Percentiles rank a stretch among this genome's conserved stretches.
Evolutionary conservation across 2,113 vertebrate species (phyloP).

Genomic region (Tetrax tetrax): DNA sequence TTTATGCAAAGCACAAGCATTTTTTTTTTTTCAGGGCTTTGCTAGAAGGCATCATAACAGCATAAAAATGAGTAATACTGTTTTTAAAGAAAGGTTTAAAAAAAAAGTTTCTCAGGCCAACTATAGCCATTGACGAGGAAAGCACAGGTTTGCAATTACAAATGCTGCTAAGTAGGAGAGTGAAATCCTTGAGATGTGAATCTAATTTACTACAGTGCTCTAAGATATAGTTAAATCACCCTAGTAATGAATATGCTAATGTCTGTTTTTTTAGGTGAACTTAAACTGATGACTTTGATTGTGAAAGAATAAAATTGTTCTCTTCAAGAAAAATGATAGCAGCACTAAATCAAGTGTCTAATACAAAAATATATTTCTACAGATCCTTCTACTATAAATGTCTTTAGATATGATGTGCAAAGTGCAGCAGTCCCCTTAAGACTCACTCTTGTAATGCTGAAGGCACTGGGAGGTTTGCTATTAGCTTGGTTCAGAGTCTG

Average conservation of each 20-base stretch:
- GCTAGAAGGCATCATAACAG: neutral
- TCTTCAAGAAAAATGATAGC: constrained; percentile 19
- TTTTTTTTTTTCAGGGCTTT: neutral
- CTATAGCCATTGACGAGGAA: neutral
- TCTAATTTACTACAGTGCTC: neutral
- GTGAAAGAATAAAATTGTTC: constrained; percentile 14
- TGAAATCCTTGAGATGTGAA: neutral
- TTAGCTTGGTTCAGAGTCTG: neutral
- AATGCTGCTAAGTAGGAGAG: neutral
- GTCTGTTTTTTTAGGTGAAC: constrained; percentile 15
- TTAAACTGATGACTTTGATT: constrained; percentile 6
- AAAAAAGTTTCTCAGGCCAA: neutral
- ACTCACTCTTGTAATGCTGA: neutral
- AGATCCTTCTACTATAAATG: neutral
- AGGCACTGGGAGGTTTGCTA: neutral
- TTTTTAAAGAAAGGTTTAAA: neutral
- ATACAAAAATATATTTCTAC: constrained; percentile 11
- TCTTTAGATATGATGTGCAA: neutral
- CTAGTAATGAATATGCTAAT: constrained; percentile 12
- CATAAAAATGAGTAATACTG: neutral
- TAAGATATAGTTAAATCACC: constrained; percentile 9
- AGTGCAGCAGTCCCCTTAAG: neutral
- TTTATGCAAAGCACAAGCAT: neutral
- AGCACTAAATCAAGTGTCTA: constrained; percentile 16
- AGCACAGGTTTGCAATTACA: neutral